Conservation (phyloP, 2,888 invertebrate species). For the Tineola bisselliella region DNA sequence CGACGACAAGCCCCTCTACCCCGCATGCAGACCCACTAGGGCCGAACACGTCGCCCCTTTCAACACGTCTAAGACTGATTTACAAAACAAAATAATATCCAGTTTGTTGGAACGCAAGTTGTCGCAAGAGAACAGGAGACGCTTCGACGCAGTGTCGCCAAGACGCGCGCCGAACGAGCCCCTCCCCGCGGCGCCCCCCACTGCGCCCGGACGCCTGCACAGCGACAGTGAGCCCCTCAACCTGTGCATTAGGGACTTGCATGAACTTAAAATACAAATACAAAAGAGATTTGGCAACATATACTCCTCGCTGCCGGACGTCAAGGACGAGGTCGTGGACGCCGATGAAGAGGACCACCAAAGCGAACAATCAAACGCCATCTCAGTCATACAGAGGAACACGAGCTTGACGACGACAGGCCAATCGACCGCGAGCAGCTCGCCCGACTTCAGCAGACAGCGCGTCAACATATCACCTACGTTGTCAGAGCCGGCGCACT, state of each 20-base stretch:
- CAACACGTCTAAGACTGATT: constrained; percentile 66
- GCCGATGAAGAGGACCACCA: constrained; percentile 63
- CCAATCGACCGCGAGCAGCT: constrained; percentile 43
- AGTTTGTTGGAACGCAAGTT: constrained; percentile 75
- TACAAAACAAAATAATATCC: constrained; percentile 75
- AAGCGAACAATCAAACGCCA: constrained; percentile 49
- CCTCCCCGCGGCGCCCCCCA: constrained; percentile 42
- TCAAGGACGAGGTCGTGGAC: constrained; percentile 67
- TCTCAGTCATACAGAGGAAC: constrained; percentile 57
- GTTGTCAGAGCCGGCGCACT: constrained; percentile 48
- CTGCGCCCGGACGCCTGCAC: constrained; percentile 41
- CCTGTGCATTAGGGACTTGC: constrained; percentile 81
- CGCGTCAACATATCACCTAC: constrained; percentile 30
- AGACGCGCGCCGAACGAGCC: constrained; percentile 47
- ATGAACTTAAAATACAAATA: constrained; percentile 73
- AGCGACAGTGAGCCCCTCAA: constrained; percentile 80
- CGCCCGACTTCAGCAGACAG: constrained; percentile 46
- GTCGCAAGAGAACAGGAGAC: constrained; percentile 71
- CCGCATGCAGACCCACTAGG: constrained; percentile 32
- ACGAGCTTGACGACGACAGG: constrained; percentile 30
- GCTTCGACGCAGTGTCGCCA: constrained; percentile 39
- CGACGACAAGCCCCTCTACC: constrained; percentile 45
- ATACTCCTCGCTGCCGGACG: constrained; percentile 63
- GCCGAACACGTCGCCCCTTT: constrained; percentile 21
- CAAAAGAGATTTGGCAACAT: constrained; percentile 71